Evolutionary conservation across 2,113 vertebrate species (phyloP), one percentile per base, ranked within the genome.

Genomic region (Mixornis gularis): DNA sequence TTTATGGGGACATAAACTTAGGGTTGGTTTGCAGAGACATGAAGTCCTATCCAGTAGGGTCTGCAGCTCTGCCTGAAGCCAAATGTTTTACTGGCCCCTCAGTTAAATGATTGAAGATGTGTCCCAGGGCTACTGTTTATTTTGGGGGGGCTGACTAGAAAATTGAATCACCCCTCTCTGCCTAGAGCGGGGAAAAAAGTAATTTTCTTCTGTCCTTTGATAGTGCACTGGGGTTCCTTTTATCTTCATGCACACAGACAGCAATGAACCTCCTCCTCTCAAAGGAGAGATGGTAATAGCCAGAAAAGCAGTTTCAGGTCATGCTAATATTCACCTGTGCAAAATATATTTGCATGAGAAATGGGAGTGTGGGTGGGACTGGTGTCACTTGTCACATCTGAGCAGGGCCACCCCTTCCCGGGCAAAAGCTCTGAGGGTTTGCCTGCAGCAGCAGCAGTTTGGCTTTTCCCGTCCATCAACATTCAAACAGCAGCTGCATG

Each of bases 71-170:
- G 83, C 32, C 43, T 27, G 58, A 55, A 52, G 46, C 20, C 22
- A 29, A 32, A 16, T 36, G 30, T 80, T 81, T 80, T 40, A 51
- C 32, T 59, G 55, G 48, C 21, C 56, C 19, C 55, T 49, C 41
- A 40, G 53, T 3, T 22, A 68, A 51, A 68, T 48, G 26, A 66
- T 0, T 62, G 56, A 58, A 80, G 65, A 38, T 0, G 1, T 12
- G 25, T 74, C 49, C 40, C 53, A 56, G 59, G 21, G 51, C 25
- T 77, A 7, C 38, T 62, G 8, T 77, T 89, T 36, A 62, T 62
- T 68, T 41, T 25, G 20, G 8, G 16, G 20, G 15, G 27, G 6
- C 48, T 32, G 44, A 72, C 40, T 8, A 56, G 27, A 65, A 74
- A 70, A 77, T 20, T 5, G 24, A 55, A 40, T 60, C 51, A 24